phyloP scores from a whole-genome alignment of 2,113 vertebrate species.

The Myanophis thanlyinensis region DNA sequence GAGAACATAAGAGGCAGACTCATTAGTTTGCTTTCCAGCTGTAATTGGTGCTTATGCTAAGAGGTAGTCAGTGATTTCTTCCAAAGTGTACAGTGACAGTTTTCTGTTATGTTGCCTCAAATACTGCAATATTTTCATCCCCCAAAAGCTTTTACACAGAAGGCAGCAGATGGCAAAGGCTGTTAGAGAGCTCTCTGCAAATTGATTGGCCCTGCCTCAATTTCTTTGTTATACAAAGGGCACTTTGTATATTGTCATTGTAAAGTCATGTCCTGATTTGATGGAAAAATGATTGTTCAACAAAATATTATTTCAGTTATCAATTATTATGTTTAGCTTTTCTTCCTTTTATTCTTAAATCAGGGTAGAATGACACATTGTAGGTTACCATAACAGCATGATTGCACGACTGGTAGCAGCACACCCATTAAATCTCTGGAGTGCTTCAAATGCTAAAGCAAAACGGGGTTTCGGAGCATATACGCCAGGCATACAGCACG shows the following conservation, averaged over 20 bases:
- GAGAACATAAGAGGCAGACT: neutral
- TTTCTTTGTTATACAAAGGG: neutral
- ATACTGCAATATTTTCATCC: neutral
- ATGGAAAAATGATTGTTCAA: neutral
- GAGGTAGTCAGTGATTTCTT: neutral
- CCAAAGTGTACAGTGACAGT: fast-evolving
- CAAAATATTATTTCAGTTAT: neutral
- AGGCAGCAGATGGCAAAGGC: neutral
- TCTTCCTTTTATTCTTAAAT: neutral
- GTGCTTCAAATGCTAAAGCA: neutral
- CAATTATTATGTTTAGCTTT: neutral
- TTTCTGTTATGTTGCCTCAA: neutral
- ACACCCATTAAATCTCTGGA: neutral
- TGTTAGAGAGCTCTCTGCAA: neutral
- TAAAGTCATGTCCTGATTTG: neutral
- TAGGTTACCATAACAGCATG: neutral
- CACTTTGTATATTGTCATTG: fast-evolving
- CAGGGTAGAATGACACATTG: neutral
- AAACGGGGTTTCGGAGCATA: neutral
- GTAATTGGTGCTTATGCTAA: neutral
- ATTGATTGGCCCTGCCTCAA: neutral
- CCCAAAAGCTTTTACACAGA: neutral
- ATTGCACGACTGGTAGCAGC: neutral
- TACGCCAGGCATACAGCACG: neutral
- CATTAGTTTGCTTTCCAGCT: neutral